Evolutionary conservation across 2,797 vertebrate species (phyloP).

Genomic region (Cuculus canorus): DNA sequence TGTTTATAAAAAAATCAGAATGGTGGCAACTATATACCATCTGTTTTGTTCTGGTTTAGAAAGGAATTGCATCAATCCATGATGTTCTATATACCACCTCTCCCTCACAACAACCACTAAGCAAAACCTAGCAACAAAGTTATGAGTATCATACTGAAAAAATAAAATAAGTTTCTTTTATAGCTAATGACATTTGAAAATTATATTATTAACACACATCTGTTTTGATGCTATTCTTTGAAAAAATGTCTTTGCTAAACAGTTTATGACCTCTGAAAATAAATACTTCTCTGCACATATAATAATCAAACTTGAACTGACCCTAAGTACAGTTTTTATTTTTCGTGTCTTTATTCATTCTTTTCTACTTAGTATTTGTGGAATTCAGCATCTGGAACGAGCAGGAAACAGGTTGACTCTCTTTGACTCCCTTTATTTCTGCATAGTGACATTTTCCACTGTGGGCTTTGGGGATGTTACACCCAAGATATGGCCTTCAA

Average conservation of each 20-base stretch:
- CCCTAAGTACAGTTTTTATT: slow-evolving; percentile 20
- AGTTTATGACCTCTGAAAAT: slow-evolving; percentile 3
- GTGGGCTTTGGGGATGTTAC: slow-evolving; percentile 88
- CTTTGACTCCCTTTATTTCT: slow-evolving; percentile 87
- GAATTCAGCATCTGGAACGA: slow-evolving; percentile 86
- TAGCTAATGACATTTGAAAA: not conserved
- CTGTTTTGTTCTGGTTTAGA: slow-evolving; percentile 52
- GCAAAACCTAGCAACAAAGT: slow-evolving; percentile 31
- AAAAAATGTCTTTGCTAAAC: slow-evolving; percentile 1
- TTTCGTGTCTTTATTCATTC: slow-evolving; percentile 51
- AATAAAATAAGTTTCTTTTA: not conserved
- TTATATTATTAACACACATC: not conserved
- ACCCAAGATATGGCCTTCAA: slow-evolving; percentile 85
- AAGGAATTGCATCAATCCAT: slow-evolving; percentile 5
- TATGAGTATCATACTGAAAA: not conserved
- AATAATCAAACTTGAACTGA: not conserved
- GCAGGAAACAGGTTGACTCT: slow-evolving; percentile 84
- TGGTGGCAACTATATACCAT: slow-evolving; percentile 24
- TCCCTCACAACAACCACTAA: slow-evolving; percentile 6
- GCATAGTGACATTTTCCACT: slow-evolving; percentile 87
- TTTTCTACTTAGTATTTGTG: slow-evolving; percentile 82
- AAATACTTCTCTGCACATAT: not conserved
- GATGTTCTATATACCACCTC: not conserved
- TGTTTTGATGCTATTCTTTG: not conserved
- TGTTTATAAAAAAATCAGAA: slow-evolving; percentile 11